Evolutionary conservation across 2,113 vertebrate species (phyloP), one percentile per base, ranked within the genome.

Genomic region (Prinia subflava): DNA sequence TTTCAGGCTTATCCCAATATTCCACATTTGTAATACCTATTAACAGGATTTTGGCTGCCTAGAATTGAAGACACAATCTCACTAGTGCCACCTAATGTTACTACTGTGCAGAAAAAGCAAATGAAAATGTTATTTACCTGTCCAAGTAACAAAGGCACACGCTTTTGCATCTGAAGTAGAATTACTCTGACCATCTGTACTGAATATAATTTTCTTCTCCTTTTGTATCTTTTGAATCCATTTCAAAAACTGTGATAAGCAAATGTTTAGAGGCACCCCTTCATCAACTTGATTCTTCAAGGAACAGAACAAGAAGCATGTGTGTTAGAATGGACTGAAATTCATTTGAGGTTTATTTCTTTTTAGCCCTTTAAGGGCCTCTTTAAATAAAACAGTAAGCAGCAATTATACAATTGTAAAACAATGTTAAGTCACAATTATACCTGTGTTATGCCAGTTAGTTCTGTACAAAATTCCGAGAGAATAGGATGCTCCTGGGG

Each of bases 361-460:
- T 55, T 39, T 53, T 39, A 81, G 42, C 12, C 13, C 14, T 78
- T 79, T 67, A 49, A 46, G 55, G 37, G 44, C 6, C 11, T 23
- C 7, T 42, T 81, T 42, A 47, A 79, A 33, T 53, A 55, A 63
- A 67, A 17, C 0, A 25, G 7, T 23, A 65, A 55, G 63, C 3
- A 71, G 81, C 28, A 59, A 65, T 50, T 7, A 30, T 64, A 98
- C 96, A 96, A 98, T 98, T 67, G 7, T 41, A 35, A 62, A 82
- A 35, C 8, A 57, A 33, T 5, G 23, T 33, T 41, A 53, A 47
- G 65, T 16, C 60, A 74, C 24, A n/a, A 10, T 39, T 10, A 18
- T 96, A 99, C 98, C 98, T 99, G 99, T 31, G 98, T 98, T 94
- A 99, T 99, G 44, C 99, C 99, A 3, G 99, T 99, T 20, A 99